phyloP scores from a whole-genome alignment of 2,113 vertebrate genomes.

The Rhizomys pruinosus region DNA sequence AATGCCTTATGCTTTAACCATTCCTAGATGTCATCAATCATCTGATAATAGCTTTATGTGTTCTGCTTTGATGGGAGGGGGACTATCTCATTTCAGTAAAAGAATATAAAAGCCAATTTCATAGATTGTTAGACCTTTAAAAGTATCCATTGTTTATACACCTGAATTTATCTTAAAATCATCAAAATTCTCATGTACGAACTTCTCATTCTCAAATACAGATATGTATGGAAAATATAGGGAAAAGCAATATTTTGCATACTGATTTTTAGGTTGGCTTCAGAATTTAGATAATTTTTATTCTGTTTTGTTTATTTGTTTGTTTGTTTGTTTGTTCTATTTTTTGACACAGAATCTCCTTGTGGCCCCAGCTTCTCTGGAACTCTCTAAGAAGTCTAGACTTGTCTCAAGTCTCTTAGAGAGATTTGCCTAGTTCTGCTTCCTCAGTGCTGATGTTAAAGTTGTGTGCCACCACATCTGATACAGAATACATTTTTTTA shows the following conservation, averaged over 20 bases:
- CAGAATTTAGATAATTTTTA: neutral
- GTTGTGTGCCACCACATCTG: no score
- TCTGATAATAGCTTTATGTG: conserved; percentile 28
- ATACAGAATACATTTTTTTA: no score
- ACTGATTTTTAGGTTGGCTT: conserved; percentile 29
- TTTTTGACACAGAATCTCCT: no score
- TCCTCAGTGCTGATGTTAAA: no score
- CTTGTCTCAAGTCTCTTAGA: no score
- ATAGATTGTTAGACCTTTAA: neutral
- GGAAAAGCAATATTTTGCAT: neutral
- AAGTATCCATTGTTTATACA: neutral
- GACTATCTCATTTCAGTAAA: neutral
- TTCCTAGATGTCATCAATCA: conserved; percentile 64
- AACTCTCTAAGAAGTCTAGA: no score
- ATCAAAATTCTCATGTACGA: conserved; percentile 25
- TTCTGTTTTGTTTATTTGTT: no score
- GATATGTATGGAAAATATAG: conserved; percentile 20
- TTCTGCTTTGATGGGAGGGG: neutral
- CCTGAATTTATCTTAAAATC: neutral
- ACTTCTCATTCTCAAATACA: no score
- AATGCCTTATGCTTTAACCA: conserved; percentile 69
- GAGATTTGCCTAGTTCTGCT: no score
- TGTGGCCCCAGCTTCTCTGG: no score
- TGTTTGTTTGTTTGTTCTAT: no score
- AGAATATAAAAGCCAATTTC: neutral